Evolutionary conservation across 2,113 vertebrate genomes (phyloP).

Genomic region (Meleagris gallopavo): DNA sequence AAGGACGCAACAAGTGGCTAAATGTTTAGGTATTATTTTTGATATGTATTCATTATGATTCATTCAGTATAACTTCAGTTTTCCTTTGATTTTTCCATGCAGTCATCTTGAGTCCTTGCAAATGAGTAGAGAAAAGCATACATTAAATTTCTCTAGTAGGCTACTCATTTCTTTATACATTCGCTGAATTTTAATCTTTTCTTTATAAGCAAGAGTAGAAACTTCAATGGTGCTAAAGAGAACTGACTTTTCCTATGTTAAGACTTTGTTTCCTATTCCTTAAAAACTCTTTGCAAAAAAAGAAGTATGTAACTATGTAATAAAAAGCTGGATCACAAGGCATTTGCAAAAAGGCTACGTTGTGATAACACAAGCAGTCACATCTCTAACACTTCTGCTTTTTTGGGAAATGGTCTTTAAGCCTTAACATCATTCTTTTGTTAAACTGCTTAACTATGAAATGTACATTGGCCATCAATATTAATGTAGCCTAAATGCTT

Average conservation of each 20-base stretch:
- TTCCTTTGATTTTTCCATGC: neutral
- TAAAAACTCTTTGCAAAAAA: neutral
- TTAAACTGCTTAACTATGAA: neutral
- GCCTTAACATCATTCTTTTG: neutral
- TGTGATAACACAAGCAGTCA: neutral
- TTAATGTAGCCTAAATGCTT: neutral
- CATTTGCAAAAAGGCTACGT: neutral
- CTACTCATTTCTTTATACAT: neutral
- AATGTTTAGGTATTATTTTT: neutral
- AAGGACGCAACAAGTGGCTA: neutral
- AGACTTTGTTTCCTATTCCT: neutral
- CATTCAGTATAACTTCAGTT: neutral
- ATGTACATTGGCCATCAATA: neutral
- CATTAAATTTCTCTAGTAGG: neutral
- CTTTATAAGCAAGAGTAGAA: neutral
- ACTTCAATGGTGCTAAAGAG: neutral
- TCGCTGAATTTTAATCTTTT: neutral
- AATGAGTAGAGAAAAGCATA: neutral
- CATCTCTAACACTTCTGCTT: neutral
- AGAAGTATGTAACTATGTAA: neutral
- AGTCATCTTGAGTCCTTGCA: neutral
- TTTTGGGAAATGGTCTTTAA: neutral
- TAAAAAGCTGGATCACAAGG: neutral
- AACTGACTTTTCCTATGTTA: neutral
- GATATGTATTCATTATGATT: neutral